Base-by-base conservation (phyloP, 2,888 invertebrate species). In the Tetanocera ferruginea region DNA sequence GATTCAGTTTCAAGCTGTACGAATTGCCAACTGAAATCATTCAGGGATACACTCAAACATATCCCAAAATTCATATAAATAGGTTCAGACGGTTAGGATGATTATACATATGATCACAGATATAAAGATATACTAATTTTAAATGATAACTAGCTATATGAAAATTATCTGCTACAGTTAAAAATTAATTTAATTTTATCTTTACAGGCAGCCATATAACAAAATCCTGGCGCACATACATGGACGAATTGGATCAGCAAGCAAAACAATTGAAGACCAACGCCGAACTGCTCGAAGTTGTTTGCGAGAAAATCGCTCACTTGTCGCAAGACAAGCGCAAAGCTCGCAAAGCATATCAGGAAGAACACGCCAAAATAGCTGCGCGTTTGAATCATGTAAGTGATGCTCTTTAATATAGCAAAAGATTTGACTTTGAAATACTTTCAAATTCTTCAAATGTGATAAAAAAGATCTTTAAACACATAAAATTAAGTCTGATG, bases 281-380 rank as follows among this genome's bases (percentile, higher is more conserved):
- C 88, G 95, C 97, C 1, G 97, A 98, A 88, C 93, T 94, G 31
- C 91, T 98, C 83, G 96, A 96, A 87, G 93, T 93, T 37, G 93
- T 94, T 80, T 96, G 96, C 14, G 97, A 97, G 84, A 94, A 95
- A 83, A 92, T 98, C 81, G 93, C 93, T 82, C 91, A 93, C 57
- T 92, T 98, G 78, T 95, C 96, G 88, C 92, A 93, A n/a, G 98
- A 98, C 87, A 95, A 98, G 88, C 92, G 97, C 86, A 94, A 95
- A 88, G 93, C 96, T 5, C 92, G 95, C 83, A 97, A 97, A 89
- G 91, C 93, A 73, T 97, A 97, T 88, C 95, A 95, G 86, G 98
- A 98, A 86, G 97, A 98, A 87, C 95, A 97, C 87, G 92, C 93
- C 79, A 94, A 96, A 88, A 94, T 97, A 85, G 94, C 94, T 72